These are phyloP conservation scores for Polypterus senegalus DNA, from an alignment of 2,113 vertebrate genomes.

Conservation along the genomic window DNA sequence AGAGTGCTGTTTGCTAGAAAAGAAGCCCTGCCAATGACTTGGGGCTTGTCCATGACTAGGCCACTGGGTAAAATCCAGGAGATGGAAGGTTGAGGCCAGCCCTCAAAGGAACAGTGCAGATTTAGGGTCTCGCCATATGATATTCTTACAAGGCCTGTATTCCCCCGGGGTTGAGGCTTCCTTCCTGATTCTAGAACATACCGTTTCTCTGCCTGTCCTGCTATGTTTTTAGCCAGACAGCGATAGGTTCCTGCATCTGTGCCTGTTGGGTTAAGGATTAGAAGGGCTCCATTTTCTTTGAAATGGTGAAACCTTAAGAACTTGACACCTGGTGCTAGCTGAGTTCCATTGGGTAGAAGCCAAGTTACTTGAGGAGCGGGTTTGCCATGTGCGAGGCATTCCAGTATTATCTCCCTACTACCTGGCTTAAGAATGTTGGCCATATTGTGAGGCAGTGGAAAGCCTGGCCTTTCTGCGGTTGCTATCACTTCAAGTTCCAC, in stretches of 20 bases:
- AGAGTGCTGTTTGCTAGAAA: constrained; percentile 49
- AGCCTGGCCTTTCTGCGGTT: constrained; percentile 55
- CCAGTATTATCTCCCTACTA: constrained; percentile 28
- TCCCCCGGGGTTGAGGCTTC: constrained; percentile 47
- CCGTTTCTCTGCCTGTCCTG: constrained; percentile 56
- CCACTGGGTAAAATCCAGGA: constrained; percentile 57
- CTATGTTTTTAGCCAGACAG: constrained; percentile 53
- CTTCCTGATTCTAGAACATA: constrained; percentile 47
- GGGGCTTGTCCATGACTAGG: constrained; percentile 43
- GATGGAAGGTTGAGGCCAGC: constrained; percentile 46
- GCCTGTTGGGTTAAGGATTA: constrained; percentile 31
- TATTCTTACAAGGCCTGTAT: constrained; percentile 41
- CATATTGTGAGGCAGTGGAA: constrained; percentile 51
- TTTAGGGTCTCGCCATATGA: constrained; percentile 44
- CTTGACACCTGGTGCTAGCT: constrained; percentile 36
- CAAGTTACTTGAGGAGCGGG: constrained; percentile 50
- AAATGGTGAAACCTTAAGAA: constrained; percentile 46
- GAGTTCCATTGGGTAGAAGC: constrained; percentile 51
- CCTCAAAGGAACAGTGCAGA: constrained; percentile 46
- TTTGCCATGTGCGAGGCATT: constrained; percentile 48
- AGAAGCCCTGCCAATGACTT: constrained; percentile 35
- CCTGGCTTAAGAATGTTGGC: constrained; percentile 46
- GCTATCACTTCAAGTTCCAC: constrained; percentile 48
- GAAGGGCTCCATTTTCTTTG: constrained; percentile 42
- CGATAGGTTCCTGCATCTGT: constrained; percentile 54